Conservation (phyloP, 2,888 invertebrate genomes). For the Pristionchus mayeri region DNA sequence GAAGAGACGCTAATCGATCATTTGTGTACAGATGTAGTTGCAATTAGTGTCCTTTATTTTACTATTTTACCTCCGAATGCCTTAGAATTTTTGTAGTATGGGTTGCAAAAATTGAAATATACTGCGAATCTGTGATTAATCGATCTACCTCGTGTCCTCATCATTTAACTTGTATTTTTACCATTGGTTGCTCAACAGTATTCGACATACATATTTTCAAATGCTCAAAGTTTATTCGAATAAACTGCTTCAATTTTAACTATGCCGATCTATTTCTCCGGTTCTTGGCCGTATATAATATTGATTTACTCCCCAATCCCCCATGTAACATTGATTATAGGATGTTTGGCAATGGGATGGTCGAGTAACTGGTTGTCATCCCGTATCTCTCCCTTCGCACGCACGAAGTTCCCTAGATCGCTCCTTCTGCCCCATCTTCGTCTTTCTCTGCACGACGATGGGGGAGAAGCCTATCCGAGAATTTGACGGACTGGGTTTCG, state of each 20-base stretch:
- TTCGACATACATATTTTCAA: neutral
- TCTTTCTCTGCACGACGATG: neutral
- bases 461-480: slow-evolving; percentile 4
- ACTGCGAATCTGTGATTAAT: neutral
- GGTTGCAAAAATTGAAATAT: slow-evolving; percentile 30
- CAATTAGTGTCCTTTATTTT: neutral
- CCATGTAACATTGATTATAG: neutral
- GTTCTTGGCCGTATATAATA: neutral
- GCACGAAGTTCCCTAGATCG: neutral
- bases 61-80: neutral
- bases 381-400: too few species aligned
- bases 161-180: neutral
- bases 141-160: slow-evolving; percentile 32
- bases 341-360: neutral
- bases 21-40: neutral
- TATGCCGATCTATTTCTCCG: neutral
- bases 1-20: slow-evolving; percentile 29
- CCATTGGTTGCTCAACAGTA: neutral
- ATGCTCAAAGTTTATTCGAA: slow-evolving; percentile 14
- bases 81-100: slow-evolving; percentile 5
- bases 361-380: neutral
- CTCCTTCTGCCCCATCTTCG: neutral
- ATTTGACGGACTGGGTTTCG: neutral
- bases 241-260: neutral
- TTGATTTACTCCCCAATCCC: neutral